A percentile compares a stretch with the other conserved stretches of the same genome.
These are phyloP conservation scores for Megathymus violae DNA, from an alignment of 1,140 invertebrate species.

Conservation along the genomic window DNA sequence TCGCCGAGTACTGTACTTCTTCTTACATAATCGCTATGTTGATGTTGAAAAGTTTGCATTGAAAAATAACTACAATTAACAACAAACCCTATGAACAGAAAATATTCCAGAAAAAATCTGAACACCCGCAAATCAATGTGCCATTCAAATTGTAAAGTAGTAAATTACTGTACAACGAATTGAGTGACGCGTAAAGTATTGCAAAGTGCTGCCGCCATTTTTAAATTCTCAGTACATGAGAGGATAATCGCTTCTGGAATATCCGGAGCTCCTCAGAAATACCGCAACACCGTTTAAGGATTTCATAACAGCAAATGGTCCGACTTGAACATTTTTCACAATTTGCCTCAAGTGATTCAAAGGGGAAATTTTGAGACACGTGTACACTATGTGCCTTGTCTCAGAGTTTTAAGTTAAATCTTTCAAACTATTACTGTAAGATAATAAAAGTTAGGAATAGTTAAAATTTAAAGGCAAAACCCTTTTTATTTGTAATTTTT, in stretches of 20 bases:
- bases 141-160: slow-evolving; percentile 15
- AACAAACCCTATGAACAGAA: no score
- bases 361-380: neutral
- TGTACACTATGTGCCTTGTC: neutral
- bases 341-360: slow-evolving; percentile 16
- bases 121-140: neutral
- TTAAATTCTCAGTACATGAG: slow-evolving; percentile 27
- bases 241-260: slow-evolving; percentile 41
- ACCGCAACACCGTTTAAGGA: slow-evolving; percentile 20
- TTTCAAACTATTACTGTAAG: no score
- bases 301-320: slow-evolving; percentile 17
- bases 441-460: no score
- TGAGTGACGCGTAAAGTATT: slow-evolving; percentile 27
- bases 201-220: slow-evolving; percentile 38
- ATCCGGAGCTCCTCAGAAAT: slow-evolving; percentile 28
- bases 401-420: slow-evolving; percentile 21
- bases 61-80: no score
- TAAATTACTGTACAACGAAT: slow-evolving; percentile 36
- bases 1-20: no score
- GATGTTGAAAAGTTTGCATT: no score
- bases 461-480: no score
- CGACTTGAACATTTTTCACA: slow-evolving; percentile 18
- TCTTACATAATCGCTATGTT: no score
- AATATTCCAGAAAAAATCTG: no score
- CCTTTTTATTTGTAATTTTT: no score